phyloP scores from a whole-genome alignment of 1,140 invertebrate species.

The Drosophila sechellia region DNA sequence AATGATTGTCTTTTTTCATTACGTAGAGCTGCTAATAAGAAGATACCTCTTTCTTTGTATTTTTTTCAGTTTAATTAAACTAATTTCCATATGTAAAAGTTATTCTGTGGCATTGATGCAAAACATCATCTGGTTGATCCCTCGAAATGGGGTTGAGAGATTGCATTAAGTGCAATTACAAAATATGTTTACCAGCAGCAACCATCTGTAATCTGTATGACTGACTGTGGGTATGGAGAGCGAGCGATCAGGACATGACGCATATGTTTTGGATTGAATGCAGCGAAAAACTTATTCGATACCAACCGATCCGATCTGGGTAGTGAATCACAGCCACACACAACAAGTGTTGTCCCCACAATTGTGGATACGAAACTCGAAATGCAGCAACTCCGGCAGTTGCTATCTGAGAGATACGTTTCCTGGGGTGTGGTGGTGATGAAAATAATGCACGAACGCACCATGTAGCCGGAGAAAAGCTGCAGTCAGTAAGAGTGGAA shows the following conservation, averaged over 20 bases:
- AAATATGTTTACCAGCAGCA: conserved; percentile 43
- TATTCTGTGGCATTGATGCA: conserved; percentile 11
- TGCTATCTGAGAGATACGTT: conserved; percentile 58
- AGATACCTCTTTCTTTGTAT: background rate
- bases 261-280: conserved; percentile 71
- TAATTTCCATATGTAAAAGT: background rate
- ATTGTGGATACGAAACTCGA: conserved; percentile 36
- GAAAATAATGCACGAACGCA: conserved; percentile 37
- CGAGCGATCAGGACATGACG: conserved; percentile 55
- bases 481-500: conserved; percentile 9
- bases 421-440: conserved; percentile 61
- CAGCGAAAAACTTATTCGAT: conserved; percentile 2
- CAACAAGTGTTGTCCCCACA: conserved; percentile 34
- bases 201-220: conserved; percentile 42
- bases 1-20: too few species aligned
- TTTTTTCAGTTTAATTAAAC: background rate
- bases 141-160: conserved; percentile 60
- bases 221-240: conserved; percentile 6
- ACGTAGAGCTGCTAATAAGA: too few species aligned
- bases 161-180: conserved; percentile 78
- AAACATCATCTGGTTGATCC: conserved; percentile 35
- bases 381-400: conserved; percentile 46
- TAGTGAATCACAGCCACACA: conserved; percentile 42
- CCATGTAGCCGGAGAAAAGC: conserved; percentile 10
- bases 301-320: background rate